phyloP scores from a whole-genome alignment of 2,797 vertebrate genomes.

The Parauchenoglanis ngamensis region DNA sequence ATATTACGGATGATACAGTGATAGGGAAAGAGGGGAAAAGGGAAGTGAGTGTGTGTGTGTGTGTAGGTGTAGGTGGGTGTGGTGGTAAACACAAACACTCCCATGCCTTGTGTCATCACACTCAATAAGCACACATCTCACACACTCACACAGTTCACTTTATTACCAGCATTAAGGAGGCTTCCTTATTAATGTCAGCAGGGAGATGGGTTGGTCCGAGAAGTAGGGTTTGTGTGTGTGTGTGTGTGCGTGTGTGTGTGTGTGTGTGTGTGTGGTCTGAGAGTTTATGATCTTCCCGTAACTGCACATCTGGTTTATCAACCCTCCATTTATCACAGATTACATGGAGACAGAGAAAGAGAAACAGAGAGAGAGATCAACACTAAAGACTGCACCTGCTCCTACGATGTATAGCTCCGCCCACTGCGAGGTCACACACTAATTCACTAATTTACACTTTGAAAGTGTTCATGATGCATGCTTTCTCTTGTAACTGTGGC shows the following conservation, averaged over 20 bases:
- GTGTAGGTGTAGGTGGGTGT: background rate
- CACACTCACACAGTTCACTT: background rate
- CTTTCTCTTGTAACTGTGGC: slow-evolving; percentile 12
- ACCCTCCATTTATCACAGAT: slow-evolving; percentile 21
- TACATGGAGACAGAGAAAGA: slow-evolving; percentile 20
- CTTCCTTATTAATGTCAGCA: background rate
- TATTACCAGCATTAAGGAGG: slow-evolving; percentile 9
- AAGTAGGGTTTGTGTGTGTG: background rate
- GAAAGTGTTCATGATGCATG: background rate
- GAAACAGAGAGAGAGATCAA: background rate
- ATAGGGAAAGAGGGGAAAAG: background rate
- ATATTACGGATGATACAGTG: slow-evolving; percentile 21
- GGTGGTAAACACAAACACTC: background rate
- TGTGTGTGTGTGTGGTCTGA: slow-evolving; percentile 37
- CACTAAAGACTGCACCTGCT: slow-evolving; percentile 1
- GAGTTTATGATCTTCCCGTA: slow-evolving; percentile 33
- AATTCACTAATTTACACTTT: slow-evolving; percentile 1
- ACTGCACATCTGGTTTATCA: slow-evolving; percentile 48
- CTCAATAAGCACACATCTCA: slow-evolving; percentile 5
- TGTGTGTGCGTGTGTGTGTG: slow-evolving; percentile 47
- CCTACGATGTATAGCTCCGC: background rate
- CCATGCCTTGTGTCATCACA: background rate
- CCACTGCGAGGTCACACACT: slow-evolving; percentile 11
- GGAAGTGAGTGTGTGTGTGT: slow-evolving; percentile 7
- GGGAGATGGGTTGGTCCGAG: background rate